Evolutionary conservation across 2,888 invertebrate species (phyloP), one percentile per base, ranked within the genome.

Genomic region (Marronus borbonicus): DNA sequence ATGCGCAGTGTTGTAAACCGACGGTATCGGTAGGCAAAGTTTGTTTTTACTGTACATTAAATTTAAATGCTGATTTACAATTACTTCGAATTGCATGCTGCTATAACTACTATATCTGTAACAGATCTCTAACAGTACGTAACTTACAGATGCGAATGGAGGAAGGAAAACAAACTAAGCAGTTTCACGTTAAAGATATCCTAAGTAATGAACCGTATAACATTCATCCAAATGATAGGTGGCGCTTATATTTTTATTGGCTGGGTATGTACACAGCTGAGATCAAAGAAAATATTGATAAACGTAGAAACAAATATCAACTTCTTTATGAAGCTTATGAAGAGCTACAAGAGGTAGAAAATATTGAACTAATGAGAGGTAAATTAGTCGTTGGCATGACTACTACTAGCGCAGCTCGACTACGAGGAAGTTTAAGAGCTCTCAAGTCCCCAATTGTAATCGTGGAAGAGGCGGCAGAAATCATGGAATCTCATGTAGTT

Each of bases 391-490:
- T 95, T 31, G 95, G 94, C 0, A 93, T 95, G 87, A 96, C 96
- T 4, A 96, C 96, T 0, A 93, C 94, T 0, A 92, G 93, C 20
- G 95, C 95, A 0, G 95, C 96, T 0, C 90, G 93, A 76, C 88
- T 93, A 20, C 92, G 93, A 81, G 89, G 90, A 1, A 88, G 94
- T 3, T 88, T 96, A 79, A 90, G 91, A 74, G 88, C 90, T 66
- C 86, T 95, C 2, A 88, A 90, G 78, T 91, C 92, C 3, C 91
- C 92, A 79, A 93, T 95, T 83, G 94, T 95, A 0, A 91, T 95
- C 17, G 94, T 97, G 0, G 97, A 97, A 87, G 97, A 97, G 89
- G 97, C 97, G 0, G 97, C 96, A 0, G 96, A 97, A 89, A 94
- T 97, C 0, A 87, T 96, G 50, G 97, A 97, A 86, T 91, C 94